phyloP scores from a whole-genome alignment of 1,140 invertebrate genomes.

The Nomia melanderi region DNA sequence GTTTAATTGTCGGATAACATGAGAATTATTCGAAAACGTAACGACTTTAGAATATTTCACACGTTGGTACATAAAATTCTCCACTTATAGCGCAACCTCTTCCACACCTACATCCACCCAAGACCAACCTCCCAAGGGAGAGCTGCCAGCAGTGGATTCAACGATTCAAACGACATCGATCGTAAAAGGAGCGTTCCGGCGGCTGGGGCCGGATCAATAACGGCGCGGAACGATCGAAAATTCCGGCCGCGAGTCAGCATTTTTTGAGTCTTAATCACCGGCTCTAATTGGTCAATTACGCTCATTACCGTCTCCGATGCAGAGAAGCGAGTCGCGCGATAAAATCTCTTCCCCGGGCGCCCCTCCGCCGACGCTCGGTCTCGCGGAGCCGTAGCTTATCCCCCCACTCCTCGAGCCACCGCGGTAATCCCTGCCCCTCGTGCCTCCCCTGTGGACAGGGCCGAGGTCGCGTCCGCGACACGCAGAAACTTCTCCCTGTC shows the following conservation, averaged over 20 bases:
- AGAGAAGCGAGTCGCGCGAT: slow-evolving; percentile 75
- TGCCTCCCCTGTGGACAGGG: slow-evolving; percentile 30
- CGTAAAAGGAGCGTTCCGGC: too few species aligned
- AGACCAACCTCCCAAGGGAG: too few species aligned
- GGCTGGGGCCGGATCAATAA: slow-evolving; percentile 29
- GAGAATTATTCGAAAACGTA: too few species aligned
- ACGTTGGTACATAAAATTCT: too few species aligned
- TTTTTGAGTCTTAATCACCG: slow-evolving; percentile 70
- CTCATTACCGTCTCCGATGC: slow-evolving; percentile 80
- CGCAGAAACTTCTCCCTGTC: slow-evolving; percentile 64
- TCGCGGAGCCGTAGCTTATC: not conserved
- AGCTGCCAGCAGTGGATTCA: too few species aligned
- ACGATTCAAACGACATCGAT: too few species aligned
- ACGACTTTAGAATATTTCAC: too few species aligned
- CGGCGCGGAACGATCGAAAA: slow-evolving; percentile 47
- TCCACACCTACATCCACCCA: too few species aligned
- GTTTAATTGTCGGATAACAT: too few species aligned
- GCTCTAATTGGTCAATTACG: slow-evolving; percentile 81
- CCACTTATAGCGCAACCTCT: too few species aligned
- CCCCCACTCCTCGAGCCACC: not conserved
- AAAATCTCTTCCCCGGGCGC: slow-evolving; percentile 74
- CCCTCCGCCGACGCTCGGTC: not conserved
- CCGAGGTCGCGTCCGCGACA: slow-evolving; percentile 64
- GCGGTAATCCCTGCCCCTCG: slow-evolving; percentile 21
- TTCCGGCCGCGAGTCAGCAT: slow-evolving; percentile 49